phyloP scores from a whole-genome alignment of 2,888 invertebrate genomes.

The Aleiodes testaceus region DNA sequence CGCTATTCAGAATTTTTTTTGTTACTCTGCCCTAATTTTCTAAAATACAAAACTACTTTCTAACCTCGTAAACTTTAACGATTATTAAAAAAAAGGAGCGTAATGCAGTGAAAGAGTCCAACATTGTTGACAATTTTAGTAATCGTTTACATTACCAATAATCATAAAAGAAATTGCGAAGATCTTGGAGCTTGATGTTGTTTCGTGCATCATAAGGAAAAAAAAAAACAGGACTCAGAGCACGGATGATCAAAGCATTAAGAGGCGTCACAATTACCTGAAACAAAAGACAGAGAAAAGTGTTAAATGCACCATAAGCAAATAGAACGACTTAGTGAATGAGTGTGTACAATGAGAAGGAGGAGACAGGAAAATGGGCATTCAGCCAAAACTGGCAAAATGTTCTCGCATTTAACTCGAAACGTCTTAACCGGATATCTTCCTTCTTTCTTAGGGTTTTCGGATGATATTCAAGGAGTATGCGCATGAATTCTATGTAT shows the following conservation, averaged over 20 bases:
- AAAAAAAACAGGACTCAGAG: neutral
- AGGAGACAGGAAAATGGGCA: constrained; percentile 45
- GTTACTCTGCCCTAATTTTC: too few species aligned
- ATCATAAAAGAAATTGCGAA: constrained; percentile 35
- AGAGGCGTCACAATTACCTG: constrained; percentile 57
- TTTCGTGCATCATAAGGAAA: neutral
- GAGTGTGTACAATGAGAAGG: constrained; percentile 31
- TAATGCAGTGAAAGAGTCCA: constrained; percentile 22
- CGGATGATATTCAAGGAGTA: constrained; percentile 44
- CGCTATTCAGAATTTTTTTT: neutral
- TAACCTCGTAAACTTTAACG: constrained; percentile 24
- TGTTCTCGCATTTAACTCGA: constrained; percentile 36
- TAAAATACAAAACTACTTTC: neutral
- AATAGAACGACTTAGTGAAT: constrained; percentile 39
- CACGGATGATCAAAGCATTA: constrained; percentile 6
- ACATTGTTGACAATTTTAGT: constrained; percentile 15
- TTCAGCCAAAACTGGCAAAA: constrained; percentile 31
- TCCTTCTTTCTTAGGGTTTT: constrained; percentile 26
- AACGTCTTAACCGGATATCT: constrained; percentile 38
- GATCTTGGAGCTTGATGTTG: constrained; percentile 23
- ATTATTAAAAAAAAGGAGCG: constrained; percentile 27
- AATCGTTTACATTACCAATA: constrained; percentile 42
- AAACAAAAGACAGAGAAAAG: constrained; percentile 57
- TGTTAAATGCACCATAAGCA: constrained; percentile 49
- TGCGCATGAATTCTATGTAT: constrained; percentile 49